Conservation (phyloP, 2,888 invertebrate genomes). For the Cheilosia urbana region DNA sequence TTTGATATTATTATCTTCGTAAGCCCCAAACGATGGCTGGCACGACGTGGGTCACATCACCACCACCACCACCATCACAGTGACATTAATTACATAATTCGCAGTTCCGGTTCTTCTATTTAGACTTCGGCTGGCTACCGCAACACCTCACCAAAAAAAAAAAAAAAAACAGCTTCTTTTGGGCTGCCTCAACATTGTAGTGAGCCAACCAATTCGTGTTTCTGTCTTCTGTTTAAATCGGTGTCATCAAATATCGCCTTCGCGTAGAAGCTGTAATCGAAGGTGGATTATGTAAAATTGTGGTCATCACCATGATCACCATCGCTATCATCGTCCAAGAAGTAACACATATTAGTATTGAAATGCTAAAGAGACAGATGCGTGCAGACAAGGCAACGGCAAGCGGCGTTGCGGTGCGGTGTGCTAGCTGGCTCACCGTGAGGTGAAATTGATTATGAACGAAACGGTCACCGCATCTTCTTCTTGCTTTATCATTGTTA, state of each 20-base stretch:
- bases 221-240: background rate
- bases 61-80: background rate
- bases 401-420: background rate
- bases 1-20: background rate
- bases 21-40: background rate
- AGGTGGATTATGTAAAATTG: conserved; percentile 31
- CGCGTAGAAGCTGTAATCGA: conserved; percentile 8
- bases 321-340: background rate
- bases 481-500: background rate
- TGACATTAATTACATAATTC: conserved; percentile 10
- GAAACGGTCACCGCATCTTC: conserved; percentile 11
- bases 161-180: background rate
- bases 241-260: conserved; percentile 13
- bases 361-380: conserved; percentile 43
- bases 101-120: conserved; percentile 41
- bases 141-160: background rate
- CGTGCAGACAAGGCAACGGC: conserved; percentile 7
- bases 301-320: conserved; percentile 14
- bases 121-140: background rate
- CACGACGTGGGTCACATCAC: background rate
- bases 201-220: background rate
- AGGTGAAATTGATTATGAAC: conserved; percentile 34
- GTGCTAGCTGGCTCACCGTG: background rate
- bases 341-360: conserved; percentile 39
- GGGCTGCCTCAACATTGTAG: background rate